A percentile compares a stretch with the other conserved stretches of the same genome.
Conservation (phyloP, 2,797 vertebrate genomes). For the Sciurus carolinensis region DNA sequence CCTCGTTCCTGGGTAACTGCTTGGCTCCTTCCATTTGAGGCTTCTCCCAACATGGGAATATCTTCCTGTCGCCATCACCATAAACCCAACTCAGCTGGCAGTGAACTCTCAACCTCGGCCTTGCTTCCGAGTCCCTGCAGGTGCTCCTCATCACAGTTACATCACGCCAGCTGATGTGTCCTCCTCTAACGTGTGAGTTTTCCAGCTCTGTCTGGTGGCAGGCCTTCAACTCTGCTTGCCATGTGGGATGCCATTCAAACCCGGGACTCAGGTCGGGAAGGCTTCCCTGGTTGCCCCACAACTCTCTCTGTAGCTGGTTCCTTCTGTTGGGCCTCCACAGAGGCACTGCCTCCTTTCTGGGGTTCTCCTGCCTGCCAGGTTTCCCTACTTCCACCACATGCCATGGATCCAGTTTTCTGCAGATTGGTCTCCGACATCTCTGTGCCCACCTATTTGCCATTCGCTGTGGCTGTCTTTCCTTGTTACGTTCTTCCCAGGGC, state of each 20-base stretch:
- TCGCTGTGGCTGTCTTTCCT: background rate
- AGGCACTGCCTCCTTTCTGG: background rate
- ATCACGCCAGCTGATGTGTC: too few relatives aligned
- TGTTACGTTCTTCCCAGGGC: background rate
- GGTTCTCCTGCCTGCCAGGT: background rate
- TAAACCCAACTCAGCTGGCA: too few relatives aligned
- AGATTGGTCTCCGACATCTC: background rate
- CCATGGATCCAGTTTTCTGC: accelerated
- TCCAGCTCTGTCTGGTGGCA: too few relatives aligned
- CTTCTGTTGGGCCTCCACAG: background rate
- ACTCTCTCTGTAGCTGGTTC: background rate
- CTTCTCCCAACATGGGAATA: too few relatives aligned
- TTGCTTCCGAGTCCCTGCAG: too few relatives aligned
- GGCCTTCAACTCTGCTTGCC: background rate
- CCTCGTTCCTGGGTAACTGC: background rate
- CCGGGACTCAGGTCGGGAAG: too few relatives aligned
- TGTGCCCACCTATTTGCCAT: background rate
- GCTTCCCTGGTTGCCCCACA: too few relatives aligned
- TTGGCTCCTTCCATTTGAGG: background rate
- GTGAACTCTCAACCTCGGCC: too few relatives aligned
- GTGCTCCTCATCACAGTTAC: too few relatives aligned
- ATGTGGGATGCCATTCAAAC: too few relatives aligned
- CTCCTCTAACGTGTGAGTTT: too few relatives aligned
- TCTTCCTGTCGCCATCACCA: too few relatives aligned
- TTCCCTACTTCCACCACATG: accelerated